Base-by-base conservation (phyloP, 2,797 vertebrate genomes). In the Sphenopsis melanotis region DNA sequence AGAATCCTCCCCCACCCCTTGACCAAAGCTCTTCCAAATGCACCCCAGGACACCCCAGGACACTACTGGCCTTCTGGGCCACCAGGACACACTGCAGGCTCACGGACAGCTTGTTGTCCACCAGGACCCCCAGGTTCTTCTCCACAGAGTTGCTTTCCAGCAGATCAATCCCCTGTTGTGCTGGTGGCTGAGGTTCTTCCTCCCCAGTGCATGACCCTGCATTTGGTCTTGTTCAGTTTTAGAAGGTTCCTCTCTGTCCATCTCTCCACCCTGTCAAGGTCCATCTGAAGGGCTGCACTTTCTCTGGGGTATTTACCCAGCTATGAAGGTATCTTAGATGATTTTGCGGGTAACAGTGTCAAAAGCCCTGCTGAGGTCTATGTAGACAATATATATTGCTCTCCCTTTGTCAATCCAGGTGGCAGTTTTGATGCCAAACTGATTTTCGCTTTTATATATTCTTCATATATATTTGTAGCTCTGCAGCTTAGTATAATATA, bases 101-200 rank as follows among this genome's bases (percentile, higher is more conserved):
- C 46, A 47, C 24, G 8, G 46, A 47, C 23, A 24, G 23, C 46
- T 47, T 47, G 46, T 47, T 47, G 46, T 47, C 46, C 46, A 47
- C 46, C 46, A 47, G 23, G 23, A 47, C 46, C 46, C 14, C 8
- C 46, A 47, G 14, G 46, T 47, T 26, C 16, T 55, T 63, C 24
- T 23, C 15, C 19, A 4, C 19, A 39, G 16, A 71, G 49, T 23
- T 39, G 15, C 16, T 39, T 55, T 9, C 24, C 19, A 39, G 11
- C n/a, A 61, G 29, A 2, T 39, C 49, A 63, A 12, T 15, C 8
- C 21, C 15, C 55, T 22, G 5, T 10, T 0, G 0, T 41, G 15
- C 36, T 16, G 22, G 12, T 42, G 42, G 7, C 36, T 32, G 27
- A 23, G 10, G 15, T 56, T 49, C 27, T 37, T 64, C 19, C 15